These are phyloP conservation scores for Eulithis testata DNA, from an alignment of 2,888 invertebrate species.

Conservation along the genomic window DNA sequence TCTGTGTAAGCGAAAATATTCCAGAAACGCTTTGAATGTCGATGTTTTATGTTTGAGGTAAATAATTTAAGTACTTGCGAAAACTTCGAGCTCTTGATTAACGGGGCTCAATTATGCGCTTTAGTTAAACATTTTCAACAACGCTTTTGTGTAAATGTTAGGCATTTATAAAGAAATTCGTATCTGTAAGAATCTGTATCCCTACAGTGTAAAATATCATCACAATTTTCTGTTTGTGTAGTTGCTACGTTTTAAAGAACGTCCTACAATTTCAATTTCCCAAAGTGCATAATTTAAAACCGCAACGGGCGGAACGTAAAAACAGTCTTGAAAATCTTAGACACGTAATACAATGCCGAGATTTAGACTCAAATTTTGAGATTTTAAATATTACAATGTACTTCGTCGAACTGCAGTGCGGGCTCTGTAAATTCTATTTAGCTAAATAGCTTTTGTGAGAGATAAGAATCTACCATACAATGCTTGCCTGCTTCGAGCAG, in stretches of 20 bases:
- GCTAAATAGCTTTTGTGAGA: conserved; percentile 83
- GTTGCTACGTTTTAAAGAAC: conserved; percentile 45
- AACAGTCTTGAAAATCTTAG: conserved; percentile 67
- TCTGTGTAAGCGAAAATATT: conserved; percentile 78
- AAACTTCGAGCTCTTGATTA: conserved; percentile 81
- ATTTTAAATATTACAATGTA: conserved; percentile 84
- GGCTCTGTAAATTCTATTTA: conserved; percentile 85
- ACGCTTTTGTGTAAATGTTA: conserved; percentile 69
- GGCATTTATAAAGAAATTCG: conserved; percentile 47
- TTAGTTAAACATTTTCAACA: conserved; percentile 73
- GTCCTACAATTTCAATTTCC: conserved; percentile 63
- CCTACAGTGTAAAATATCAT: conserved; percentile 45
- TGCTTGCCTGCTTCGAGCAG: conserved; percentile 76
- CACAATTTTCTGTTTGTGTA: conserved; percentile 42
- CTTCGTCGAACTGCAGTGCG: conserved; percentile 83
- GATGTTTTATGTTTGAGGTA: conserved; percentile 81
- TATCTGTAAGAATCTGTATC: conserved; percentile 45
- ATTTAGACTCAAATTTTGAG: conserved; percentile 79
- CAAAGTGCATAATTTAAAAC: conserved; percentile 70
- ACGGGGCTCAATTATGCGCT: conserved; percentile 77
- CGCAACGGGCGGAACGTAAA: conserved; percentile 53
- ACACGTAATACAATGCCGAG: conserved; percentile 74
- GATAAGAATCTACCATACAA: conserved; percentile 84
- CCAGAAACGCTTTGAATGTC: conserved; percentile 76
- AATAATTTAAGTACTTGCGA: conserved; percentile 80